Evolutionary conservation across 2,113 vertebrate species (phyloP).

Genomic region (Motacilla tschutschensis): DNA sequence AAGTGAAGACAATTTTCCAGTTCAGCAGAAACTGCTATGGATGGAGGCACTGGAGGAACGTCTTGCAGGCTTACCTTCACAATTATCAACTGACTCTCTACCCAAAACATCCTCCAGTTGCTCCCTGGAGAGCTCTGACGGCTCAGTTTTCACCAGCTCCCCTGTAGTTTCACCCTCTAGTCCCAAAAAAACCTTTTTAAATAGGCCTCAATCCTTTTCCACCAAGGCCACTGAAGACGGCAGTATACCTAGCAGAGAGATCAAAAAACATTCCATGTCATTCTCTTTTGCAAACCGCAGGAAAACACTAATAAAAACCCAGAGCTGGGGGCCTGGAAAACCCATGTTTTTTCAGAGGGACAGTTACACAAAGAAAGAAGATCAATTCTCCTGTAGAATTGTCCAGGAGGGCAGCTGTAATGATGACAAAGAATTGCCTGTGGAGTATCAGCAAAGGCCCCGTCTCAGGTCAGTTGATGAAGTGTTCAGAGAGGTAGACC

Average conservation of each 20-base stretch:
- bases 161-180: slow-evolving; percentile 81
- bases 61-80: slow-evolving; percentile 60
- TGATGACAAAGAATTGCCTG: slow-evolving; percentile 17
- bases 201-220: slow-evolving; percentile 67
- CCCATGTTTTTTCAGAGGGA: slow-evolving; percentile 48
- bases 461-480: slow-evolving; percentile 79
- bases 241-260: slow-evolving; percentile 50
- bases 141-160: slow-evolving; percentile 83
- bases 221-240: slow-evolving; percentile 55
- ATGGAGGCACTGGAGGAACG: slow-evolving; percentile 72
- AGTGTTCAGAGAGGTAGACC: slow-evolving; percentile 82
- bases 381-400: slow-evolving; percentile 76
- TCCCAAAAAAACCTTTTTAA: slow-evolving; percentile 63
- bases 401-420: slow-evolving; percentile 73
- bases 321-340: slow-evolving; percentile 67
- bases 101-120: slow-evolving; percentile 74
- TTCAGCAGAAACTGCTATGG: slow-evolving; percentile 12
- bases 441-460: neutral
- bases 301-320: slow-evolving; percentile 71
- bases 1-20: slow-evolving; percentile 83
- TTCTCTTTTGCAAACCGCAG: slow-evolving; percentile 73
- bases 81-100: slow-evolving; percentile 36
- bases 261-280: slow-evolving; percentile 80
- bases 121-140: slow-evolving; percentile 81
- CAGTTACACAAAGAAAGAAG: slow-evolving; percentile 75